Conservation (phyloP, 2,797 vertebrate genomes). For the Pipistrellus nathusii region DNA sequence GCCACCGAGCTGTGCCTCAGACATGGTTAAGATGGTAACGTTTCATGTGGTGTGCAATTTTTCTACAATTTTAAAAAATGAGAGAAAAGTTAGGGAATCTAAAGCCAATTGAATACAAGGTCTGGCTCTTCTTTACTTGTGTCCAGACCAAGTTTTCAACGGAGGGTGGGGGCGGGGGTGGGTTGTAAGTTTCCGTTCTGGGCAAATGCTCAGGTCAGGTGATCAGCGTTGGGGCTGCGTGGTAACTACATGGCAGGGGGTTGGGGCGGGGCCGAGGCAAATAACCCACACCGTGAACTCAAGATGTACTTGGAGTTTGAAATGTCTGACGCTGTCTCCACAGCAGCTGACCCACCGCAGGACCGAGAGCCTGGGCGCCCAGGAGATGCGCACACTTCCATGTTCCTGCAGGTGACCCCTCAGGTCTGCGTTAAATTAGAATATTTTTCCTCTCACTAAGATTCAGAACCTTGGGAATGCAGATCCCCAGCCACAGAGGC, state of each 20-base stretch:
- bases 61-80: neutral
- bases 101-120: neutral
- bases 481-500: fast-evolving
- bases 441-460: neutral
- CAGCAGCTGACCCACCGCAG: fast-evolving
- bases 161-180: no score
- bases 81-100: neutral
- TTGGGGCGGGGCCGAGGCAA: fast-evolving
- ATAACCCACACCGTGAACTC: fast-evolving
- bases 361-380: fast-evolving
- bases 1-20: fast-evolving
- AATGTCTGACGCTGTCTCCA: fast-evolving
- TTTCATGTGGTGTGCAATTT: neutral
- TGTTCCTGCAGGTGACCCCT: fast-evolving
- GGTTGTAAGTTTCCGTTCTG: neutral
- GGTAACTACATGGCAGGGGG: neutral
- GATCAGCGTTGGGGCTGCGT: neutral
- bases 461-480: neutral
- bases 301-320: neutral
- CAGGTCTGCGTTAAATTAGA: fast-evolving
- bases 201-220: fast-evolving
- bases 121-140: neutral
- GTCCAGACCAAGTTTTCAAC: neutral
- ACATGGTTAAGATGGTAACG: neutral
- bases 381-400: fast-evolving